Base-by-base conservation (phyloP, 30 jellyfish, hydroid and myxozoan species). In the Sanderia malayensis region DNA sequence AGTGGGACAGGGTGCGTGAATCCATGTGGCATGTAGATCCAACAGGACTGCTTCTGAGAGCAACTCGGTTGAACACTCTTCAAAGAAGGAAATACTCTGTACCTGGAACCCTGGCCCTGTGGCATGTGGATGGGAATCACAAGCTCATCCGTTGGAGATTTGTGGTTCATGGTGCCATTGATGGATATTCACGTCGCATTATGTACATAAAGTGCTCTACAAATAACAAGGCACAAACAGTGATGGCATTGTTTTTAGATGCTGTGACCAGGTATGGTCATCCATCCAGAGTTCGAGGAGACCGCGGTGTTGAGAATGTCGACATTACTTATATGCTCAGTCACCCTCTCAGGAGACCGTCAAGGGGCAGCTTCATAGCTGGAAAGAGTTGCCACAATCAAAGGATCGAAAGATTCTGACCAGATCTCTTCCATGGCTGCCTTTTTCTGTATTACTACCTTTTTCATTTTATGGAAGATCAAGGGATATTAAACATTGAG, bases 11-110 rank as follows among this genome's bases (percentile, higher is more conserved):
- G 68, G 80, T 74, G 30, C 70, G 88, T 31, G 45, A 29, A 26
- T 61, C 88, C 41, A 59, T 73, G 71, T 60, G 88, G 86, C 76
- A 79, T 18, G 94, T 82, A 24, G 94, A 82, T 69, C 94, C 94
- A 33, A 69, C 72, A 31, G 81, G 94, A 24, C 44, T 83, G 10
- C 62, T 74, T 44, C 75, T 64, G 61, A 64, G 94, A 41, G 31
- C 80, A 31, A 37, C 73, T 23, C 94, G 71, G 67, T 37, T 66
- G 67, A 73, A 46, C 45, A 61, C 68, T 19, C 49, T 61, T 21
- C 61, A 34, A 64, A 45, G 88, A 21, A 61, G 88, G 57, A 46
- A 26, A 28, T 76, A 79, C 69, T 66, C 66, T 44, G 76, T 79
- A 20, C 92, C 92, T 0, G 78, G 78, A 37, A 66, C 78, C 61